Percentiles rank a stretch among this genome's conserved stretches.
Evolutionary conservation across 2,888 invertebrate species (phyloP).

Genomic region (Coelinius sp.): DNA sequence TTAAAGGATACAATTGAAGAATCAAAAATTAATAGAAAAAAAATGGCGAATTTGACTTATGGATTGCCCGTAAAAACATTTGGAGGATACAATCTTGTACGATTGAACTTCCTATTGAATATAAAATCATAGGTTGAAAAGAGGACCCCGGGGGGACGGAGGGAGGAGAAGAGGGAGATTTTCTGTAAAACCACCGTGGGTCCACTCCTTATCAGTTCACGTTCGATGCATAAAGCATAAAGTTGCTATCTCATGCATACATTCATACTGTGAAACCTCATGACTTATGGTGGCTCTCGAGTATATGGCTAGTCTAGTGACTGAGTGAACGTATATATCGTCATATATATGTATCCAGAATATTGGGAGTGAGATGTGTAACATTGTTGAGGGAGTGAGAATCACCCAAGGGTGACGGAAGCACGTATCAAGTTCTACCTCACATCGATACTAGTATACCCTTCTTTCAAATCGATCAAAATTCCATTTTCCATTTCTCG

Average conservation of each 20-base stretch:
- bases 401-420: constrained; percentile 56
- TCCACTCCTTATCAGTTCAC: constrained; percentile 62
- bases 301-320: constrained; percentile 36
- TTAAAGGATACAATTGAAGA: too few species aligned
- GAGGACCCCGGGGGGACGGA: too few species aligned
- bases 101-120: constrained; percentile 14
- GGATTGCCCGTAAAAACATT: too few species aligned
- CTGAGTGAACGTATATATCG: constrained; percentile 37
- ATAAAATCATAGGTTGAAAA: constrained; percentile 9
- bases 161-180: constrained; percentile 26
- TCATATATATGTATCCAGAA: constrained; percentile 1
- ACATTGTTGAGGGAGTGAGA: not conserved
- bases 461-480: constrained; percentile 50
- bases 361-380: not conserved
- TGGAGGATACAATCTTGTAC: too few species aligned
- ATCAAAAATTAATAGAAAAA: too few species aligned
- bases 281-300: constrained; percentile 61
- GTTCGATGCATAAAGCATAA: constrained; percentile 69
- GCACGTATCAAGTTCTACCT: constrained; percentile 62
- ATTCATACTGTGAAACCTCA: constrained; percentile 66
- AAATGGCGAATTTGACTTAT: too few species aligned
- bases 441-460: constrained; percentile 51
- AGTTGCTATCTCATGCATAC: constrained; percentile 70
- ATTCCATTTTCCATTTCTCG: constrained; percentile 58
- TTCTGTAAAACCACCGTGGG: constrained; percentile 42